Percentiles rank a stretch among this genome's conserved stretches.
Evolutionary conservation across 1,140 invertebrate genomes (phyloP).

Genomic region (Anoplolepis gracilipes): DNA sequence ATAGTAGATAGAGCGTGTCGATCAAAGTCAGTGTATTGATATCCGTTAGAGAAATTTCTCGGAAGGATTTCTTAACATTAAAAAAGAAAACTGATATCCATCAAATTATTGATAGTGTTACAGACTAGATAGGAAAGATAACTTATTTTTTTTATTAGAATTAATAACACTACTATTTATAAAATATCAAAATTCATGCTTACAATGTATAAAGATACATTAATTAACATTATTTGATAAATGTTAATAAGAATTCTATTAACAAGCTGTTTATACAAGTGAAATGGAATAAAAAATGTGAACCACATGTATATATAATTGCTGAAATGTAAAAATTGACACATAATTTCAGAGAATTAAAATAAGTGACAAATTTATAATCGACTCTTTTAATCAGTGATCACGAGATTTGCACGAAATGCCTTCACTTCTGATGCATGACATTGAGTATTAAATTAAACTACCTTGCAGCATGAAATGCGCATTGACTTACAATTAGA

Average conservation of each 20-base stretch:
- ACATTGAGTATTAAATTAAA: not conserved
- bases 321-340: not conserved
- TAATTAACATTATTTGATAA: not conserved
- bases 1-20: not conserved
- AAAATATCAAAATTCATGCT: not conserved
- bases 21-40: not conserved
- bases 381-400: constrained; percentile 3
- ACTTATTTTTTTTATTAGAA: not conserved
- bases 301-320: not conserved
- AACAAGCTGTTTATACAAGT: not conserved
- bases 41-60: not conserved
- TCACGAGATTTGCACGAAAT: not conserved
- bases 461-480: constrained; percentile 15
- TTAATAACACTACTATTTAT: not conserved
- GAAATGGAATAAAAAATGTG: not conserved
- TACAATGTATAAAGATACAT: not conserved
- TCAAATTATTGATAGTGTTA: not conserved
- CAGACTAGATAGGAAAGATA: not conserved
- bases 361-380: constrained; percentile 2
- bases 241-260: not conserved
- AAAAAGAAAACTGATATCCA: not conserved
- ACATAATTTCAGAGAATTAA: not conserved
- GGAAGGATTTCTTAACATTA: not conserved
- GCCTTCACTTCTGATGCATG: not conserved
- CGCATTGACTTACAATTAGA: not conserved